A percentile compares a stretch with the other conserved stretches of the same genome.
phyloP scores from a whole-genome alignment of 2,888 invertebrate species.

The Conchocele bisecta region DNA sequence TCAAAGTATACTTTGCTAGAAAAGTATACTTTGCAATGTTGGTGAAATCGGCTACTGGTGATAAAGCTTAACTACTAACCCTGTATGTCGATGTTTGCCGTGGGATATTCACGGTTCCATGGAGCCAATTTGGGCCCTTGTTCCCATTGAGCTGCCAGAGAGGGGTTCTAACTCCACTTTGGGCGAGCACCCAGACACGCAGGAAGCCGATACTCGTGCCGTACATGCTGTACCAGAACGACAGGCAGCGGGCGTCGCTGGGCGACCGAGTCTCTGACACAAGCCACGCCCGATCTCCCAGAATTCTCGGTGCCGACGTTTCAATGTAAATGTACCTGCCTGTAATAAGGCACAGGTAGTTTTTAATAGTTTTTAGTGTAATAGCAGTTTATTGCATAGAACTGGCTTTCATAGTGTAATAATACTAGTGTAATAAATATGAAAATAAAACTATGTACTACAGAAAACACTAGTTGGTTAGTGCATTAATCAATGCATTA shows the following conservation, averaged over 20 bases:
- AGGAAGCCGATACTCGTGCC: constrained; percentile 69
- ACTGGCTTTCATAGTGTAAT: too few relatives aligned
- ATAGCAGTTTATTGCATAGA: too few relatives aligned
- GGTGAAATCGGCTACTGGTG: too few relatives aligned
- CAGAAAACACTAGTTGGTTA: too few relatives aligned
- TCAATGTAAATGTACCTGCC: constrained; percentile 66
- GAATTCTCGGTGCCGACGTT: constrained; percentile 56
- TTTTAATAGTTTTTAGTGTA: too few relatives aligned
- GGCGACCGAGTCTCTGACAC: constrained; percentile 53
- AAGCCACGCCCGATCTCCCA: constrained; percentile 68
- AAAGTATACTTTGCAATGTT: too few relatives aligned
- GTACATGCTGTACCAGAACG: constrained; percentile 80
- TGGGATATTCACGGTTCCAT: constrained; percentile 64
- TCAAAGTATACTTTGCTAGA: too few relatives aligned
- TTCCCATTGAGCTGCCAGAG: constrained; percentile 69
- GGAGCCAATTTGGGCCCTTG: constrained; percentile 59
- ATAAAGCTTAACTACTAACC: too few relatives aligned
- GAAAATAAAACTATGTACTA: too few relatives aligned
- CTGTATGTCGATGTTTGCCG: constrained; percentile 59
- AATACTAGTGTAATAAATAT: too few relatives aligned
- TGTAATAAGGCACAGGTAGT: constrained; percentile 25
- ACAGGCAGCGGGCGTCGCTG: constrained; percentile 61
- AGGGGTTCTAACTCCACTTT: constrained; percentile 58
- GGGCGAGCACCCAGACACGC: constrained; percentile 64
- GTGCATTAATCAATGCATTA: too few relatives aligned